Conservation (phyloP, 2,888 invertebrate species). For the Rhopalosiphum nymphaeae region DNA sequence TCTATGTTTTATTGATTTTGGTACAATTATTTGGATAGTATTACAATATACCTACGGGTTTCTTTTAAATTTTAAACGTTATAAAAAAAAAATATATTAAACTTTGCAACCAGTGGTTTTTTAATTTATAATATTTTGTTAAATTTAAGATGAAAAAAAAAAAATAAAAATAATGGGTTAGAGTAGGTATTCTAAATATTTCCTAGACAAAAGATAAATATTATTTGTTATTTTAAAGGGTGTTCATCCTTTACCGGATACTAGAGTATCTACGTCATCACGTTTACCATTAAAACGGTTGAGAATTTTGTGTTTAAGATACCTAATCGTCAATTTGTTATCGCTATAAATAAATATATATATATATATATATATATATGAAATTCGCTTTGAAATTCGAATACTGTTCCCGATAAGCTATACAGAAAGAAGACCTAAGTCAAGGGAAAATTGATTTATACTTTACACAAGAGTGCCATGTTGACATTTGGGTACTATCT, state of each 20-base stretch:
- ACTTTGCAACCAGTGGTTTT: too few relatives aligned
- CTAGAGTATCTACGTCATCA: not conserved
- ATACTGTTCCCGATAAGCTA: not conserved
- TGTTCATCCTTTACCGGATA: not conserved
- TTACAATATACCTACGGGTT: not conserved
- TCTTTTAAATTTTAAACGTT: too few relatives aligned
- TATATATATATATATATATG: not conserved
- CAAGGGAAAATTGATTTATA: slow-evolving; percentile 58
- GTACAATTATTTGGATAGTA: not conserved
- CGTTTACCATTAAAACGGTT: not conserved
- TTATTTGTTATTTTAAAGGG: not conserved
- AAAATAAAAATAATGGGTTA: not conserved
- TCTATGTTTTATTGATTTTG: not conserved
- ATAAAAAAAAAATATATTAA: too few relatives aligned
- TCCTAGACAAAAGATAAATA: not conserved
- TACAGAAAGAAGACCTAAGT: not conserved
- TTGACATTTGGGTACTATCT: slow-evolving; percentile 59
- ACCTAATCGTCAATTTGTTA: not conserved
- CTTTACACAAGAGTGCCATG: slow-evolving; percentile 40
- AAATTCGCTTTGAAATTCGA: not conserved
- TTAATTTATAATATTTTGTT: too few relatives aligned
- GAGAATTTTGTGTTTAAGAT: not conserved
- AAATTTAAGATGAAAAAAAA: too few relatives aligned
- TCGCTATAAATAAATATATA: not conserved
- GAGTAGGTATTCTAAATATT: not conserved